phyloP scores from a whole-genome alignment of 2,113 vertebrate species.

The Colistium nudipinnis region DNA sequence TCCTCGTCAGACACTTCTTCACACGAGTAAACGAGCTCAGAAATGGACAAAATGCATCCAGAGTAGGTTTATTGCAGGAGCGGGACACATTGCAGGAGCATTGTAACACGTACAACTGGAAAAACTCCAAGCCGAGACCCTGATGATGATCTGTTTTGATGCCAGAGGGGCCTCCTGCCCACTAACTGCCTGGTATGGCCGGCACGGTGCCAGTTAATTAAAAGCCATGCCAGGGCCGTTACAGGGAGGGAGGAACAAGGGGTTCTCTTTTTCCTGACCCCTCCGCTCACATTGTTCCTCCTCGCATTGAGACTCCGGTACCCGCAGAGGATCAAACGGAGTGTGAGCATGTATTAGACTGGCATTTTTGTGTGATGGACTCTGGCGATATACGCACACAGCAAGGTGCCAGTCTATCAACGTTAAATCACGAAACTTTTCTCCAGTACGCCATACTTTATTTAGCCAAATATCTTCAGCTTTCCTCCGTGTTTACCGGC shows the following conservation, averaged over 20 bases:
- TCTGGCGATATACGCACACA: no score
- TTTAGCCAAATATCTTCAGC: neutral
- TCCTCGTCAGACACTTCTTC: neutral
- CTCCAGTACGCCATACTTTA: neutral
- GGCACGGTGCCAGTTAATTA: slow-evolving; percentile 73
- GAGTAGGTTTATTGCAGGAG: slow-evolving; percentile 28
- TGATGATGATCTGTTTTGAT: slow-evolving; percentile 68
- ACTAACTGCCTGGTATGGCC: slow-evolving; percentile 57
- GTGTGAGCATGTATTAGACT: neutral
- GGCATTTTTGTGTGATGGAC: neutral
- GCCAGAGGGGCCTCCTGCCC: slow-evolving; percentile 59
- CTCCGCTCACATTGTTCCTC: slow-evolving; percentile 33
- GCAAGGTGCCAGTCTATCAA: neutral
- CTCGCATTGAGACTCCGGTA: slow-evolving; percentile 1
- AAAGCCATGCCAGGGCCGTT: slow-evolving; percentile 63
- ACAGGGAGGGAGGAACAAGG: slow-evolving; percentile 62
- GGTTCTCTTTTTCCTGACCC: slow-evolving; percentile 60
- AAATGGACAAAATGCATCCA: slow-evolving; percentile 15
- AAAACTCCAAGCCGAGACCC: slow-evolving; percentile 36
- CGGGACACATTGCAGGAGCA: slow-evolving; percentile 2
- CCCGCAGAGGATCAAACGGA: slow-evolving; percentile 1
- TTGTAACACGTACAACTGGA: slow-evolving; percentile 36
- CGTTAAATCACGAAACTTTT: neutral
- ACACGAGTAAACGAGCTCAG: slow-evolving; percentile 23
- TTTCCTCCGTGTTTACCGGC: no score